Evolutionary conservation across 2,113 vertebrate genomes (phyloP).

Genomic region (Solea solea): DNA sequence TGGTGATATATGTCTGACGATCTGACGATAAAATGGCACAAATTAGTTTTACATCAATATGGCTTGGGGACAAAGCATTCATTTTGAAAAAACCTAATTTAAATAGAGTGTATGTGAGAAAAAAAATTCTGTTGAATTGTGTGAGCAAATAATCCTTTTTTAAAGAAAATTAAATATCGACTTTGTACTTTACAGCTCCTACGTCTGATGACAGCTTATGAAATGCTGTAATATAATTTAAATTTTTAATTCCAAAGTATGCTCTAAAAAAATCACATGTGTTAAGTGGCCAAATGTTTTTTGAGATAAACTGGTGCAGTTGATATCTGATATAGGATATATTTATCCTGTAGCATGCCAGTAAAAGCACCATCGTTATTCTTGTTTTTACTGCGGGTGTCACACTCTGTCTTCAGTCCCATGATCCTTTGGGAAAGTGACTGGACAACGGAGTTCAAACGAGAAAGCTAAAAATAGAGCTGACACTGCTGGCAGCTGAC

Average conservation of each 20-base stretch:
- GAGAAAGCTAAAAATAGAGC: constrained; percentile 65
- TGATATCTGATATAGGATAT: constrained; percentile 9
- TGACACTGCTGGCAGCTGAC: constrained; percentile 73
- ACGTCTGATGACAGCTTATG: not conserved
- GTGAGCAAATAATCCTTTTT: not conserved
- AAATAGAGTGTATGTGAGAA: too few species aligned
- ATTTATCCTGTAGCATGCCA: not conserved
- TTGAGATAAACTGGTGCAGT: too few species aligned
- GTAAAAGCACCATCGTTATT: constrained; percentile 18
- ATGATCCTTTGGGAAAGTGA: constrained; percentile 45
- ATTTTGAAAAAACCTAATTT: too few species aligned
- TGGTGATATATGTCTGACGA: too few species aligned
- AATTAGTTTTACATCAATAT: too few species aligned
- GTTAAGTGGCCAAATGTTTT: too few species aligned
- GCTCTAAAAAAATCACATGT: too few species aligned
- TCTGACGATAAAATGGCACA: too few species aligned
- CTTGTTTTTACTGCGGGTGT: constrained; percentile 16
- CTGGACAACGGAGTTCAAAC: constrained; percentile 51
- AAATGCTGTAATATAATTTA: not conserved
- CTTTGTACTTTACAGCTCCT: not conserved
- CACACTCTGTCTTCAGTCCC: constrained; percentile 22
- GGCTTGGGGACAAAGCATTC: too few species aligned
- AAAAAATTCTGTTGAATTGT: too few species aligned
- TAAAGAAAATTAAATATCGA: not conserved
- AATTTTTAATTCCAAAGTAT: not conserved